Base-by-base conservation (phyloP, 2,797 vertebrate genomes). In the Acanthis flammea region DNA sequence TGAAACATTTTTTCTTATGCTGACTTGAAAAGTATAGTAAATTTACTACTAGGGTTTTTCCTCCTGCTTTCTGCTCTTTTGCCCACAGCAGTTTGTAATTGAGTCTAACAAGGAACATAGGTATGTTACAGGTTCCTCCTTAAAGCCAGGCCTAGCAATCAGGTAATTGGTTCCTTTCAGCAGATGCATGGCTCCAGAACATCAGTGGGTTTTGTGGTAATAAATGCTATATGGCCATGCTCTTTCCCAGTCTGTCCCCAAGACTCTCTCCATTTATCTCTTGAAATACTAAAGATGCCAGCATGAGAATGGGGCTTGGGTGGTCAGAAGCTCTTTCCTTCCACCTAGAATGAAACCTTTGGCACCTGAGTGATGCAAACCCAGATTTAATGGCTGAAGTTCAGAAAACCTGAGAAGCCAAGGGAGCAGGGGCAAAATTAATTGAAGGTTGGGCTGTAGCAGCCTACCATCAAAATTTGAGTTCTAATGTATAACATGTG, bases 401-500 rank as follows among this genome's bases (percentile, higher is more conserved):
- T 87, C 48, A 76, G 87, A 95, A 95, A 84, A 88, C 42, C 48
- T 86, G 72, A 77, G 91, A 90, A 87, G 37, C 53, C 60, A 87
- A 82, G 2, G 37, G 92, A 94, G 72, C 55, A 41, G 82, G 86
- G 33, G 39, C 16, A 13, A 94, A 95, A 70, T 79, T 77, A 67
- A 95, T 89, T 66, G 60, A 86, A 71, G 61, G 35, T 47, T 68
- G 96, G 78, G 82, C 73, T 70, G 77, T 73, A 89, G 77, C 82
- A 60, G 47, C 51, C 44, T 97, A n/a, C 55, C 84, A 74, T 71
- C 85, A 91, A 81, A 95, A 93, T 63, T 62, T 94, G 77, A 96
- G 83, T 85, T 92, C 37, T 96, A 84, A 96, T 89, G 79, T 92
- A 27, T 51, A 94, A 83, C 76, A 93, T 47, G 13, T 93, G 77